A percentile compares a stretch with the other conserved stretches of the same genome.
Evolutionary conservation across 2,888 invertebrate species (phyloP).

Genomic region (Eucriotettix oculatus): DNA sequence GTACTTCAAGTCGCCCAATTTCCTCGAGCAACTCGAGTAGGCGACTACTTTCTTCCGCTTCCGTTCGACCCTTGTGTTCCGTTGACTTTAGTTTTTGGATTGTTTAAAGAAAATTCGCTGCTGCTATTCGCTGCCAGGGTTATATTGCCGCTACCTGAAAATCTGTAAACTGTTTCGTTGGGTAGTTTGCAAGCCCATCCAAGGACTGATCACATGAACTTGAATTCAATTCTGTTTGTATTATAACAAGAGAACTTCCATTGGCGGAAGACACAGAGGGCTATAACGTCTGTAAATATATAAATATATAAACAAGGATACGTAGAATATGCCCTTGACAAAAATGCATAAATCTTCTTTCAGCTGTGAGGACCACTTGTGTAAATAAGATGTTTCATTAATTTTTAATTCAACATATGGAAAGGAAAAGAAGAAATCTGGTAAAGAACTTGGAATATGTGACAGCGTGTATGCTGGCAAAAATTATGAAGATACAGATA

Average conservation of each 20-base stretch:
- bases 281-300: no score
- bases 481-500: neutral
- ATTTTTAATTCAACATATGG: slow-evolving; percentile 5
- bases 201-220: slow-evolving; percentile 3
- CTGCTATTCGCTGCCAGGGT: no score
- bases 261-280: no score
- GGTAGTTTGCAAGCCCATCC: neutral
- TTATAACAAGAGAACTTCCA: no score
- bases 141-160: no score
- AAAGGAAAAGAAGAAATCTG: slow-evolving; percentile 1
- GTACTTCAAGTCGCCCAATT: slow-evolving; percentile 98
- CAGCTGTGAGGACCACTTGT: neutral
- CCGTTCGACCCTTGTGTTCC: neutral
- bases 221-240: neutral
- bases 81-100: neutral
- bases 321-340: no score
- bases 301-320: no score
- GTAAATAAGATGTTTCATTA: slow-evolving; percentile 6
- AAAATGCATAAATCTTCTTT: no score
- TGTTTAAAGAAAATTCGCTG: no score
- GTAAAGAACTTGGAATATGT: neutral
- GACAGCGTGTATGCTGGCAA: neutral
- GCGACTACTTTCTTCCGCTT: slow-evolving; percentile 4
- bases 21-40: slow-evolving; percentile 95
- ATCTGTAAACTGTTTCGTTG: slow-evolving; percentile 14